A percentile compares a stretch with the other conserved stretches of the same genome.
phyloP scores from a whole-genome alignment of 2,797 vertebrate species.

The Sebastes kiyomatsui region DNA sequence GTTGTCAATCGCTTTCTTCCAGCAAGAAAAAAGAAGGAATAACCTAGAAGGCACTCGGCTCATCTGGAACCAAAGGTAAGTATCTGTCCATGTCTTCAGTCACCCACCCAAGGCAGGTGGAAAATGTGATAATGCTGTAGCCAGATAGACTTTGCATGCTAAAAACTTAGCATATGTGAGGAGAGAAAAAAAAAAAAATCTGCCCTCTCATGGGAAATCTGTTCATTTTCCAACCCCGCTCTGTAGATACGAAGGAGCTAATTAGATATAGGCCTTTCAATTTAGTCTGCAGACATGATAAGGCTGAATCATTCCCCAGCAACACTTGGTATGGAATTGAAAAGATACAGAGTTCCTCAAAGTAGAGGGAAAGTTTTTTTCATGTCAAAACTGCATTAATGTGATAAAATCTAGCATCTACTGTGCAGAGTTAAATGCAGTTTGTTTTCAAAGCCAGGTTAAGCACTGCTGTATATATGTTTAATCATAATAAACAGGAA shows the following conservation, averaged over 20 bases:
- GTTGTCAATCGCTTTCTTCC: conserved; percentile 43
- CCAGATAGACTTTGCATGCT: not conserved
- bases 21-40: not conserved
- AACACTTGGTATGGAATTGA: conserved; percentile 30
- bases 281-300: conserved; percentile 45
- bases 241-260: conserved; percentile 39
- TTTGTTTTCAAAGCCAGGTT: not conserved
- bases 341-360: conserved; percentile 28
- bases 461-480: not conserved
- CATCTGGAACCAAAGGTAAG: conserved; percentile 52
- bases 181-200: not conserved
- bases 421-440: not conserved
- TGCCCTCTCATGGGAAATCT: conserved; percentile 41
- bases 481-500: not conserved
- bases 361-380: conserved; percentile 10
- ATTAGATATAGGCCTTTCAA: conserved; percentile 46
- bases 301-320: conserved; percentile 24
- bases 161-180: not conserved
- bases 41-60: not conserved
- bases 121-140: conserved; percentile 26
- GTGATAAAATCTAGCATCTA: not conserved
- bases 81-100: not conserved
- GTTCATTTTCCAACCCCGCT: conserved; percentile 9
- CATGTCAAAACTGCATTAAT: conserved; percentile 1
- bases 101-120: not conserved